Conservation (phyloP, 2,797 vertebrate genomes). For the Protonibea diacanthus region DNA sequence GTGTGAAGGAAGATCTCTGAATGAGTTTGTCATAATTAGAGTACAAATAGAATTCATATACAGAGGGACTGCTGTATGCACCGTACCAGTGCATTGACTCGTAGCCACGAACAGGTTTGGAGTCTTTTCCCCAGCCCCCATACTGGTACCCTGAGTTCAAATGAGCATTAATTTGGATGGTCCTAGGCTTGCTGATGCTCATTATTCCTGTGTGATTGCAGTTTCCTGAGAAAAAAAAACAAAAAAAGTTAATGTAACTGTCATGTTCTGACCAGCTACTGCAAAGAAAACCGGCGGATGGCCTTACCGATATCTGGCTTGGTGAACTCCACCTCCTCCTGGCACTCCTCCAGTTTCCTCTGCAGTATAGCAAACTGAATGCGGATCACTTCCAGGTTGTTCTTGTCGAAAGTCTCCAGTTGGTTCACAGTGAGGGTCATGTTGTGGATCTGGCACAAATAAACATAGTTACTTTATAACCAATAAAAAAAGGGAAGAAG, state of each 20-base stretch:
- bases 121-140: slow-evolving; percentile 67
- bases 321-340: slow-evolving; percentile 57
- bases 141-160: slow-evolving; percentile 31
- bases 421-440: slow-evolving; percentile 74
- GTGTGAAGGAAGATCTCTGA: slow-evolving; percentile 46
- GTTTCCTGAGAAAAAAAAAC: slow-evolving; percentile 54
- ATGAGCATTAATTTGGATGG: slow-evolving; percentile 59
- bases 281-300: neutral
- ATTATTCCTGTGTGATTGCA: slow-evolving; percentile 72
- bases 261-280: neutral
- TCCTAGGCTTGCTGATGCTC: slow-evolving; percentile 57
- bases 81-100: slow-evolving; percentile 66
- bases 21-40: slow-evolving; percentile 57
- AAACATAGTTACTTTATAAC: slow-evolving; percentile 10
- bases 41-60: slow-evolving; percentile 56
- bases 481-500: neutral
- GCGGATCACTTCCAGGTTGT: slow-evolving; percentile 74
- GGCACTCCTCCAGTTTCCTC: slow-evolving; percentile 76
- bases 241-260: neutral
- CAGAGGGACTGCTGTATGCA: slow-evolving; percentile 12
- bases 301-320: slow-evolving; percentile 64
- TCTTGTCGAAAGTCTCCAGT: slow-evolving; percentile 74
- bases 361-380: slow-evolving; percentile 75
- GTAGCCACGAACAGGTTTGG: slow-evolving; percentile 53
- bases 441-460: slow-evolving; percentile 86